phyloP scores from a whole-genome alignment of 2,797 vertebrate genomes.

The Scolopax bukidnonensis region DNA sequence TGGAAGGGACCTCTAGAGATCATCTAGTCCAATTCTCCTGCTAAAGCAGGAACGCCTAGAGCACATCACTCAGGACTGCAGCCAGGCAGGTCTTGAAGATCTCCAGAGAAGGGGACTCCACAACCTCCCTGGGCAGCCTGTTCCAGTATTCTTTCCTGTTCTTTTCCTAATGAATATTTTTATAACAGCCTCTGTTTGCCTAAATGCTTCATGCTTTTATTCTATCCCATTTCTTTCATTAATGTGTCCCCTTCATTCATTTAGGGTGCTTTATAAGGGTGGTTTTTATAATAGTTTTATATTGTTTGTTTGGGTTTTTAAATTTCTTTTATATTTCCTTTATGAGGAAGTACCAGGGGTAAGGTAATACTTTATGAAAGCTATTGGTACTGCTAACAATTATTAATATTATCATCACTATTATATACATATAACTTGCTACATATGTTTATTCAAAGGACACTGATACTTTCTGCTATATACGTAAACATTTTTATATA shows the following conservation, averaged over 20 bases:
- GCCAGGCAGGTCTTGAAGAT: too few species aligned
- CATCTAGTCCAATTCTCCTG: too few species aligned
- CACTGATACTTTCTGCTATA: background rate
- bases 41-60: too few species aligned
- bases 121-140: too few species aligned
- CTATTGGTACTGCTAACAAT: background rate
- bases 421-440: background rate
- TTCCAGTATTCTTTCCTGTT: background rate
- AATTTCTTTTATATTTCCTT: background rate
- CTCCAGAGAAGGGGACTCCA: too few species aligned
- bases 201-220: background rate
- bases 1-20: too few species aligned
- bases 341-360: background rate
- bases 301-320: rapidly evolving
- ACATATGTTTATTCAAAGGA: background rate
- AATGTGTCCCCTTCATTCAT: background rate
- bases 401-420: background rate
- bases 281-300: background rate
- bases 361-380: background rate
- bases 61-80: too few species aligned
- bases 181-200: background rate
- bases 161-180: background rate
- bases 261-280: background rate
- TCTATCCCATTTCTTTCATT: background rate
- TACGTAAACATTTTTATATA: background rate